Evolutionary conservation across 2,888 invertebrate genomes (phyloP).

Genomic region (Orthosia gracilis): DNA sequence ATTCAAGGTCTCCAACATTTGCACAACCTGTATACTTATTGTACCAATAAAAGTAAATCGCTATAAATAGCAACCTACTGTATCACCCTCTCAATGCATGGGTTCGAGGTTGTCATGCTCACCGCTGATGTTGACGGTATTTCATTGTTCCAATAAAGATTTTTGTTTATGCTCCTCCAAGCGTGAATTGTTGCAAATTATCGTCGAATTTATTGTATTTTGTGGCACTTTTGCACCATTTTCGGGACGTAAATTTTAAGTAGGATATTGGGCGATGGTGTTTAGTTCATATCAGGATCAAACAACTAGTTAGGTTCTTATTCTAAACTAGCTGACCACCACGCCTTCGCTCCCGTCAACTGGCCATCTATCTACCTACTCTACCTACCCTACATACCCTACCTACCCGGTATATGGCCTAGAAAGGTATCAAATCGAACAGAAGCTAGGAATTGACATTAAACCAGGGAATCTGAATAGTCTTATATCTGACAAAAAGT

Average conservation of each 20-base stretch:
- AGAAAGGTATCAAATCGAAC: too few species aligned
- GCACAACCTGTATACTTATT: constrained; percentile 23
- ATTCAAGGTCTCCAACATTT: background rate
- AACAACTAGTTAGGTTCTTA: background rate
- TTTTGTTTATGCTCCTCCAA: constrained; percentile 55
- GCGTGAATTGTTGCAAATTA: constrained; percentile 55
- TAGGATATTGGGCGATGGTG: background rate
- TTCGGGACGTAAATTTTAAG: constrained; percentile 21
- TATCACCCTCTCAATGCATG: constrained; percentile 35
- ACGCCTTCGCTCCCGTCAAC: too few species aligned
- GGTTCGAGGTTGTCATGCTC: constrained; percentile 15
- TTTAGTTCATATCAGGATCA: background rate
- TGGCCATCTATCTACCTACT: too few species aligned
- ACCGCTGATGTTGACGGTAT: constrained; percentile 54
- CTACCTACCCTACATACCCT: too few species aligned
- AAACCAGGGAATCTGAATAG: too few species aligned
- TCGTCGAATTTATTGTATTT: constrained; percentile 55
- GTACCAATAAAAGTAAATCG: constrained; percentile 30
- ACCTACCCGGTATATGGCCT: too few species aligned
- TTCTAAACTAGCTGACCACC: too few species aligned
- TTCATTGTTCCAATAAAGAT: constrained; percentile 53
- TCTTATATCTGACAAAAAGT: too few species aligned
- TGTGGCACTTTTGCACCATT: constrained; percentile 22
- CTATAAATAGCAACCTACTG: constrained; percentile 18
- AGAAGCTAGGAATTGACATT: too few species aligned